These are phyloP conservation scores for Scaptomyza hsui DNA, from an alignment of 1,140 invertebrate genomes.

Conservation along the genomic window DNA sequence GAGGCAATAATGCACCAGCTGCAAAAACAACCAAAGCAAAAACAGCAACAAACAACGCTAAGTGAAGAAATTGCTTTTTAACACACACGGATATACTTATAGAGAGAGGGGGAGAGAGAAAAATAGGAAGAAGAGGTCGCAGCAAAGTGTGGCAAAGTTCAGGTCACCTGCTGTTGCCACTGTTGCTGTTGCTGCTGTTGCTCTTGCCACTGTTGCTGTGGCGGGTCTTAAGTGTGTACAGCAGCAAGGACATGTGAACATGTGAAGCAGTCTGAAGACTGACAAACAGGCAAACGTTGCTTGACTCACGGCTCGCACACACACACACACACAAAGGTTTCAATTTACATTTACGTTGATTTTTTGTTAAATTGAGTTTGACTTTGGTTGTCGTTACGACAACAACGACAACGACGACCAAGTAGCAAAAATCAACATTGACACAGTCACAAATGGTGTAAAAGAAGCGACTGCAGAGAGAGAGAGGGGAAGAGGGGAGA, in stretches of 20 bases:
- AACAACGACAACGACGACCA: conserved; percentile 13
- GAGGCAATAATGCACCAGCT: conserved; percentile 22
- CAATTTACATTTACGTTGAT: conserved; percentile 79
- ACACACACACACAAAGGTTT: conserved; percentile 56
- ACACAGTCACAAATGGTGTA: conserved; percentile 56
- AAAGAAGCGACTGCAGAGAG: conserved; percentile 13
- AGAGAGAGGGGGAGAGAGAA: background rate
- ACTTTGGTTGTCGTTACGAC: conserved; percentile 61
- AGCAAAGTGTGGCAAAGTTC: conserved; percentile 27
- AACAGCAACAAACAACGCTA: conserved; percentile 11
- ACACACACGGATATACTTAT: conserved; percentile 41
- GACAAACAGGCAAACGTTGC: conserved; percentile 21
- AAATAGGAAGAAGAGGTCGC: conserved; percentile 1
- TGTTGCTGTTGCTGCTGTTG: background rate
- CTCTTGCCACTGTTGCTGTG: background rate
- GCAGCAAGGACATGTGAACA: conserved; percentile 36
- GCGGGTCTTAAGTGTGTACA: conserved; percentile 28
- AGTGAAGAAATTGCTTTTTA: conserved; percentile 74
- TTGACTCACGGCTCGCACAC: conserved; percentile 50
- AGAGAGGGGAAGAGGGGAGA: background rate
- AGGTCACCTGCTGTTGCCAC: conserved; percentile 20
- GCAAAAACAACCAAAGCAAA: conserved; percentile 16
- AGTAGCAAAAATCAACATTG: conserved; percentile 72
- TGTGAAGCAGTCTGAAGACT: conserved; percentile 37
- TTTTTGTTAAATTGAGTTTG: conserved; percentile 80